A percentile compares a stretch with the other conserved stretches of the same genome.
Conservation (phyloP, 2,888 invertebrate genomes). For the Suillia variegata region DNA sequence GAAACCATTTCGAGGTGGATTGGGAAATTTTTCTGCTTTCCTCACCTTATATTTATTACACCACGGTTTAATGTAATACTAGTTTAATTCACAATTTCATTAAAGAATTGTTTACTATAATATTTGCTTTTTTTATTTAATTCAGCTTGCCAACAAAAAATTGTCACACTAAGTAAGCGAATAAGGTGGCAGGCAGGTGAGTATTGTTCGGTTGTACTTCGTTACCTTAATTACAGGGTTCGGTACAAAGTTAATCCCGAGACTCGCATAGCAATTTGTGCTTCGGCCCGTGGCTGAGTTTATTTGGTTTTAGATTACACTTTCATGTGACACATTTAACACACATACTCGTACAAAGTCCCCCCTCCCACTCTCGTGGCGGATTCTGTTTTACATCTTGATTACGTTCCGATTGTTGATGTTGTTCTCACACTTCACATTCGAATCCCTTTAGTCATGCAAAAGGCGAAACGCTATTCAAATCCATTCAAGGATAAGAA, state of each 20-base stretch:
- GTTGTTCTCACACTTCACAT: slow-evolving; percentile 9
- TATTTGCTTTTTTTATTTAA: too few relatives aligned
- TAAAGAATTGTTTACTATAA: too few relatives aligned
- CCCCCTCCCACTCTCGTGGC: slow-evolving; percentile 12
- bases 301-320: slow-evolving; percentile 52
- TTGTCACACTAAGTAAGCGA: too few relatives aligned
- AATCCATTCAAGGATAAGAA: slow-evolving; percentile 55
- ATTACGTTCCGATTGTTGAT: slow-evolving; percentile 53
- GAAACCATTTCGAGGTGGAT: too few relatives aligned
- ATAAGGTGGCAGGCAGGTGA: too few relatives aligned
- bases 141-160: too few relatives aligned
- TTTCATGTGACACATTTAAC: slow-evolving; percentile 16
- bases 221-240: slow-evolving; percentile 51
- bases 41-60: too few relatives aligned
- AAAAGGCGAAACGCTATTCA: slow-evolving; percentile 38
- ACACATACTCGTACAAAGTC: too few relatives aligned
- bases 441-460: background rate
- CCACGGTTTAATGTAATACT: too few relatives aligned
- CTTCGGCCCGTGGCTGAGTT: slow-evolving; percentile 40
- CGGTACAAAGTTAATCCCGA: slow-evolving; percentile 45
- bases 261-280: slow-evolving; percentile 27
- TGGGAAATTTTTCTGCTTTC: too few relatives aligned
- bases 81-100: too few relatives aligned
- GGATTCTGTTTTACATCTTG: slow-evolving; percentile 52
- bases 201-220: slow-evolving; percentile 34